A percentile compares a stretch with the other conserved stretches of the same genome.
phyloP scores from a whole-genome alignment of 2,113 vertebrate genomes.

The Amphilophus citrinellus region DNA sequence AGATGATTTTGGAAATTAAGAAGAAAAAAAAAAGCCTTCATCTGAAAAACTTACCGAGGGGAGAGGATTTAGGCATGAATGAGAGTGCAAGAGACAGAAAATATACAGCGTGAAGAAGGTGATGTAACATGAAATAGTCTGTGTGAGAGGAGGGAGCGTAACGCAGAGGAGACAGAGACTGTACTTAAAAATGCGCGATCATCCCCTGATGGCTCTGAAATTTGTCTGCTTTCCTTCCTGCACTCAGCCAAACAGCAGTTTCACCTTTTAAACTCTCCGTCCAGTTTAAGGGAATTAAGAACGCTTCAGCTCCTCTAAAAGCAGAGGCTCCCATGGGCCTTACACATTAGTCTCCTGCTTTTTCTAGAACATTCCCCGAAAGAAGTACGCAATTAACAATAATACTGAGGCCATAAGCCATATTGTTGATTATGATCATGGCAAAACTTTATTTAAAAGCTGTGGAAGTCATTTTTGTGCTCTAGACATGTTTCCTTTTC shows the following conservation, averaged over 20 bases:
- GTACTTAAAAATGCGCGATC: slow-evolving; percentile 34
- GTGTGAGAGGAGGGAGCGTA: slow-evolving; percentile 4
- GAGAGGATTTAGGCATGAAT: not conserved
- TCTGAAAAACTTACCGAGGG: not conserved
- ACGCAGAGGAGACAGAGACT: slow-evolving; percentile 19
- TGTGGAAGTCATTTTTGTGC: not conserved
- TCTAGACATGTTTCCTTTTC: not conserved
- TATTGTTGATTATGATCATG: not conserved
- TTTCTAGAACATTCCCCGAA: slow-evolving; percentile 28
- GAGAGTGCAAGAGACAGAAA: not conserved
- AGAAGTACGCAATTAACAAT: not conserved
- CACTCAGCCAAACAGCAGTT: slow-evolving; percentile 42
- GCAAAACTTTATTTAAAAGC: not conserved
- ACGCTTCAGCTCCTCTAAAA: slow-evolving; percentile 45
- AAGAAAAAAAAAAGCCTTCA: not conserved
- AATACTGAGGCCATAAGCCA: not conserved
- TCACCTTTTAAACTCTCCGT: slow-evolving; percentile 55
- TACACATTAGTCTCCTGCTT: not conserved
- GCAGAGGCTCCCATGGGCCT: slow-evolving; percentile 20
- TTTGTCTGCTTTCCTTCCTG: slow-evolving; percentile 8
- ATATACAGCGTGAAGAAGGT: not conserved
- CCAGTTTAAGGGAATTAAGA: slow-evolving; percentile 52
- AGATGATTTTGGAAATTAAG: not conserved
- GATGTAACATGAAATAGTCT: slow-evolving; percentile 40
- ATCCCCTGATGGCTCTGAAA: slow-evolving; percentile 29